phyloP scores from a whole-genome alignment of 1,140 invertebrate species.

The Drosophila mojavensis region DNA sequence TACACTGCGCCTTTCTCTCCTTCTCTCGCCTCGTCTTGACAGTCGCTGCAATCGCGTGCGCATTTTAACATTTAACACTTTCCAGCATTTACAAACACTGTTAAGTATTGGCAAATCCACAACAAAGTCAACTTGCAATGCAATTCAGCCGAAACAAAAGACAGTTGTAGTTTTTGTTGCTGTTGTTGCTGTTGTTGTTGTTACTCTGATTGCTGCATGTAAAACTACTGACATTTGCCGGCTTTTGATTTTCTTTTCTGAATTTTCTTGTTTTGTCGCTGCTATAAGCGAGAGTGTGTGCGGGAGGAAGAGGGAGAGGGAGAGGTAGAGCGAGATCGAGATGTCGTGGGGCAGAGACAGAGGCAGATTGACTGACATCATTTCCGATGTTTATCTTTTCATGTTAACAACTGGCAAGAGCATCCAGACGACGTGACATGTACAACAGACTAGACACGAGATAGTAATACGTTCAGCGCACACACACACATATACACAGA shows the following conservation, averaged over 20 bases:
- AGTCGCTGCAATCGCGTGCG: conserved; percentile 20
- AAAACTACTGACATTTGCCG: conserved; percentile 54
- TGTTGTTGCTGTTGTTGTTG: neutral
- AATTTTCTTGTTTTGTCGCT: conserved; percentile 31
- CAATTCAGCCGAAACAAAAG: conserved; percentile 68
- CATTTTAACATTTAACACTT: conserved; percentile 19
- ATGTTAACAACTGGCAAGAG: conserved; percentile 64
- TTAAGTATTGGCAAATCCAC: conserved; percentile 24
- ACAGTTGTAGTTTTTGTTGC: conserved; percentile 27
- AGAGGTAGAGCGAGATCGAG: conserved; percentile 1
- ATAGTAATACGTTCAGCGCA: conserved; percentile 7
- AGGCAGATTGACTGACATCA: conserved; percentile 74
- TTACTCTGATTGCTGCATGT: conserved; percentile 57
- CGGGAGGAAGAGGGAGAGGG: conserved; percentile 9
- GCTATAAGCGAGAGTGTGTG: conserved; percentile 36
- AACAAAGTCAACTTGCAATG: conserved; percentile 22
- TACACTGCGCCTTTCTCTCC: neutral
- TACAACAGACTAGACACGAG: conserved; percentile 41
- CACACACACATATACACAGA: conserved; percentile 7
- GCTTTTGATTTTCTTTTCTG: conserved; percentile 41
- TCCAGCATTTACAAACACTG: conserved; percentile 23
- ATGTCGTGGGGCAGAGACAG: conserved; percentile 1
- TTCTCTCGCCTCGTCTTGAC: neutral
- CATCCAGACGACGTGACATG: conserved; percentile 38
- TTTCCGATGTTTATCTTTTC: conserved; percentile 81